Percentiles rank a stretch among this genome's conserved stretches.
Conservation (phyloP, 2,888 invertebrate species). For the Itoplectis maculator region DNA sequence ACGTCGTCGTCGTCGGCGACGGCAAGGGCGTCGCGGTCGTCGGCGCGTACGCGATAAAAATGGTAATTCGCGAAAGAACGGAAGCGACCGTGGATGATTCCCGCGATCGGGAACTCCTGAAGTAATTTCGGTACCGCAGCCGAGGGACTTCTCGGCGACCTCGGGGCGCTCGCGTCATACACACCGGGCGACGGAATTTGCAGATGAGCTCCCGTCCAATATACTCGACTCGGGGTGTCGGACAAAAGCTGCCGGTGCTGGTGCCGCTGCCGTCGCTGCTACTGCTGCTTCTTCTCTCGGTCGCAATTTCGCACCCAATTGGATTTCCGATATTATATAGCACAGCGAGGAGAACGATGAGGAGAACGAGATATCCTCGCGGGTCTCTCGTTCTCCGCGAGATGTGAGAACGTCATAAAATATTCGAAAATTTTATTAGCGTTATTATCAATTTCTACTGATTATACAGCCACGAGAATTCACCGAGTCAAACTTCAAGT, state of each 20-base stretch:
- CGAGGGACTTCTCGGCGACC: constrained; percentile 19
- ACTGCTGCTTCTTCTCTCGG: not conserved
- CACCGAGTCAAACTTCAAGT: too few relatives aligned
- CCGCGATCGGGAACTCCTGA: constrained; percentile 50
- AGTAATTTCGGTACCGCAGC: constrained; percentile 58
- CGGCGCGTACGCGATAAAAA: constrained; percentile 57
- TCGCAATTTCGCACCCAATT: constrained; percentile 46
- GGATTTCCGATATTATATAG: constrained; percentile 28
- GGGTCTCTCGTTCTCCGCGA: not conserved
- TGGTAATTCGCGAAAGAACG: constrained; percentile 59
- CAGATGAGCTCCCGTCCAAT: constrained; percentile 18
- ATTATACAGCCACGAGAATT: too few relatives aligned
- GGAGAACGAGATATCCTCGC: constrained; percentile 9
- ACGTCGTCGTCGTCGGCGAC: constrained; percentile 17
- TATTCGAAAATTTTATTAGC: not conserved
- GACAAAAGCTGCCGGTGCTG: constrained; percentile 15
- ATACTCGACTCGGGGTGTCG: not conserved
- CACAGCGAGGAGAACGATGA: not conserved
- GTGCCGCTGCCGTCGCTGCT: not conserved
- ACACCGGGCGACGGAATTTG: not conserved
- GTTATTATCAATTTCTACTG: not conserved
- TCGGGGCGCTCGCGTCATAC: constrained; percentile 6
- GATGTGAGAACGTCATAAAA: not conserved
- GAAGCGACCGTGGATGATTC: not conserved
- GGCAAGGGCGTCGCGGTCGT: too few relatives aligned